A percentile compares a stretch with the other conserved stretches of the same genome.
These are phyloP conservation scores for Rana temporaria DNA, from an alignment of 2,113 vertebrate species.

Conservation along the genomic window DNA sequence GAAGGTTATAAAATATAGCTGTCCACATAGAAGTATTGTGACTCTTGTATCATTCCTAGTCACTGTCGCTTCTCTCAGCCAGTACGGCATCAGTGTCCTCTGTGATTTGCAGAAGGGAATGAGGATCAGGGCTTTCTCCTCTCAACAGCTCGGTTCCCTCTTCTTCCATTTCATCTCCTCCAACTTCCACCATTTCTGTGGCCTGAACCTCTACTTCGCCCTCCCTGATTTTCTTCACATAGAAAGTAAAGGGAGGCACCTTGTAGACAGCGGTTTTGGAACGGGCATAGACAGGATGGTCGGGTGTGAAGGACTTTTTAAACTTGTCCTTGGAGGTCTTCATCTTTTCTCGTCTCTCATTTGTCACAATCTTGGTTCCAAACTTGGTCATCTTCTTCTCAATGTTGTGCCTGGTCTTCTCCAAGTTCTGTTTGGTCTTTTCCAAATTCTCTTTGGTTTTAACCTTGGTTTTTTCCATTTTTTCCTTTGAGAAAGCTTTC, in stretches of 20 bases:
- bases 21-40: slow-evolving; percentile 26
- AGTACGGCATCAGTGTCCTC: slow-evolving; percentile 85
- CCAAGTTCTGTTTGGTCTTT: slow-evolving; percentile 88
- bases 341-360: slow-evolving; percentile 88
- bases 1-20: slow-evolving; percentile 59
- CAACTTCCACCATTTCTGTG: slow-evolving; percentile 87
- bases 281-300: slow-evolving; percentile 85
- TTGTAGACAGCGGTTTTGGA: slow-evolving; percentile 93
- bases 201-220: slow-evolving; percentile 86
- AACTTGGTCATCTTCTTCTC: slow-evolving; percentile 95
- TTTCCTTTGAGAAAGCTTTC: slow-evolving; percentile 96
- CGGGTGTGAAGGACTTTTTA: slow-evolving; percentile 92
- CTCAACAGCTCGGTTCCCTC: slow-evolving; percentile 85
- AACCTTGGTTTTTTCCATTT: slow-evolving; percentile 87
- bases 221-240: slow-evolving; percentile 95
- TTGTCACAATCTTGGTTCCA: slow-evolving; percentile 89
- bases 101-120: slow-evolving; percentile 84
- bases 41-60: slow-evolving; percentile 63
- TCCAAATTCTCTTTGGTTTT: slow-evolving; percentile 86
- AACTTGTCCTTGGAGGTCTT: slow-evolving; percentile 90
- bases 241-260: slow-evolving; percentile 96
- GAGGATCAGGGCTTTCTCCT: slow-evolving; percentile 84
- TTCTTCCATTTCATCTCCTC: slow-evolving; percentile 68
- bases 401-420: slow-evolving; percentile 92
- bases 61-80: slow-evolving; percentile 85